A percentile compares a stretch with the other conserved stretches of the same genome.
phyloP scores from a whole-genome alignment of 2,113 vertebrate genomes.

The Pelusios castaneus region DNA sequence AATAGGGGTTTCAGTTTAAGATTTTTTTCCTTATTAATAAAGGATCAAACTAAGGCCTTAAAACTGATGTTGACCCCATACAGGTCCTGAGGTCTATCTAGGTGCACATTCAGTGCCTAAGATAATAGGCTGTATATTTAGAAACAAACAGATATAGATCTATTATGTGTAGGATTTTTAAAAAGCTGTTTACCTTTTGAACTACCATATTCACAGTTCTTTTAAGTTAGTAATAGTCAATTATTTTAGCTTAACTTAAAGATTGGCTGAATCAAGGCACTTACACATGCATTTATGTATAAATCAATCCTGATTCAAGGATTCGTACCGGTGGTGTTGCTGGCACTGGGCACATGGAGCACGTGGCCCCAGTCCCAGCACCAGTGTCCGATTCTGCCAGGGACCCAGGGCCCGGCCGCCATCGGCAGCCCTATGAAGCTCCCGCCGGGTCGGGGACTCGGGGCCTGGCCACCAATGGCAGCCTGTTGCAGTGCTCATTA shows the following conservation, averaged over 20 bases:
- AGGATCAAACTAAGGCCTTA: not conserved
- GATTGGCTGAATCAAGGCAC: not conserved
- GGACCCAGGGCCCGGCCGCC: too few species aligned
- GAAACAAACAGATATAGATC: not conserved
- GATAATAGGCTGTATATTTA: not conserved
- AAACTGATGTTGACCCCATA: not conserved
- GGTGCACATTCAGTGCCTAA: not conserved
- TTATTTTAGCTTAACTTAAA: conserved; percentile 14
- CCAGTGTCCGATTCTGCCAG: too few species aligned
- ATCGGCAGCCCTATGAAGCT: too few species aligned
- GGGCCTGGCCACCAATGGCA: too few species aligned
- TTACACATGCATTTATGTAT: not conserved
- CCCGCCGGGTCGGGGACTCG: too few species aligned
- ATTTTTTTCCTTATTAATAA: not conserved
- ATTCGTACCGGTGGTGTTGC: too few species aligned
- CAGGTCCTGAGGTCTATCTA: not conserved
- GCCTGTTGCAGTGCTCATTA: too few species aligned
- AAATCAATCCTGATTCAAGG: not conserved
- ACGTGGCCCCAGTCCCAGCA: too few species aligned
- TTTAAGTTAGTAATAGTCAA: not conserved
- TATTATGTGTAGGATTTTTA: not conserved
- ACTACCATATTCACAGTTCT: not conserved
- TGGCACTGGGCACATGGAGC: too few species aligned
- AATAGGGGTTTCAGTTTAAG: not conserved
- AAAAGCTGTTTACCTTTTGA: not conserved